Base-by-base conservation (phyloP, 2,797 vertebrate genomes). In the Paguma larvata region DNA sequence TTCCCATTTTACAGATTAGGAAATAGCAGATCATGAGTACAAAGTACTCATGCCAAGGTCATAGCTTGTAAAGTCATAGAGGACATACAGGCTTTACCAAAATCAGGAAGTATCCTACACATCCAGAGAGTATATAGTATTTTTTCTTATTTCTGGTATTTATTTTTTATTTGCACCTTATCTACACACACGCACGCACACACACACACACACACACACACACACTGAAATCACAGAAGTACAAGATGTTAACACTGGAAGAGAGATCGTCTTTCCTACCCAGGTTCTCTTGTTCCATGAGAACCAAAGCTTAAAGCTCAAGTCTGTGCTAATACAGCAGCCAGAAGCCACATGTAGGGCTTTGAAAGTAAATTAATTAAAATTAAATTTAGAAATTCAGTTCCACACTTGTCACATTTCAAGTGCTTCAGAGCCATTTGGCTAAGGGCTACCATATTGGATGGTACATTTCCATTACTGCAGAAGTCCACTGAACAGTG, bases 301-400 rank as follows among this genome's bases (percentile, higher is more conserved):
- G 56, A 92, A 27, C 84, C 30, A 62, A 95, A 53, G 30, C 34
- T 89, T 46, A 95, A 93, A 94, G 48, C 1, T 86, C 23, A 89
- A 70, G 65, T 51, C 46, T 78, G 8, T 21, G 30, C 15, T 88
- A 65, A 38, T 30, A 73, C 8, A 10, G 77, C 19, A 68, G 48
- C 23, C 65, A 34, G 14, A n/a, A 62, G n/a, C 10, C 51, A 65
- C 78, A 67, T 6, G 25, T 27, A 34, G 27, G n/a, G 44, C 88
- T 63, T 79, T 85, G 90, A 91, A 84, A 27, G 34, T 79, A 83
- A 93, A 63, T 30, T 13, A 92, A 89, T 68, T 25, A 79, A 85
- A 73, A 79, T 51, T 30, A 59, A 59, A 53, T 53, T 53, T 18
- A 53, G 51, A 59, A 59, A 59, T 83, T 46, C 21, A 82, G 30